Percentiles rank a stretch among this genome's conserved stretches.
phyloP scores from a whole-genome alignment of 1,140 invertebrate species.

The Acromyrmex charruanus region DNA sequence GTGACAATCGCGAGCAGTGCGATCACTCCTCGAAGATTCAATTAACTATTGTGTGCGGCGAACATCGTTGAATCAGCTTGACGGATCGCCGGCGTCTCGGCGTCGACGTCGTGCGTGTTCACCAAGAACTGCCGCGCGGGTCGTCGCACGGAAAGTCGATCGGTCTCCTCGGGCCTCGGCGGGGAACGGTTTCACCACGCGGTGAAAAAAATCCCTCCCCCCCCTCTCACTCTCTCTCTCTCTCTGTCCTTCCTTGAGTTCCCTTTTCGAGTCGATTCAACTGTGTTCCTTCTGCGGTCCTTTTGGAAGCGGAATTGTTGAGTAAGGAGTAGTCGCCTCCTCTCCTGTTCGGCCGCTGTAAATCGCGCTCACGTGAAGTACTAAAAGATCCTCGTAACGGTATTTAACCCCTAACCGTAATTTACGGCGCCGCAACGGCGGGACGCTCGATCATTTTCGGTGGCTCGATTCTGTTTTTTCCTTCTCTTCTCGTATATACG shows the following conservation, averaged over 20 bases:
- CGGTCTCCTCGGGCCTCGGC: constrained; percentile 23
- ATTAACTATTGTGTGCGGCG: constrained; percentile 41
- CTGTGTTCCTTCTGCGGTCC: constrained; percentile 30
- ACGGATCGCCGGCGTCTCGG: constrained; percentile 41
- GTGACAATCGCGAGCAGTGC: constrained; percentile 21
- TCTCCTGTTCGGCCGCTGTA: constrained; percentile 2
- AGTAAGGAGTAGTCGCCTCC: not conserved
- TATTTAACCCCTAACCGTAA: constrained; percentile 61
- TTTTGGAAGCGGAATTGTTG: constrained; percentile 42
- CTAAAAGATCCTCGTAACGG: constrained; percentile 51
- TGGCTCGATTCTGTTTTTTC: constrained; percentile 23
- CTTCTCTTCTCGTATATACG: not conserved
- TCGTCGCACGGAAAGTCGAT: constrained; percentile 75
- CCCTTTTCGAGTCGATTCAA: constrained; percentile 60
- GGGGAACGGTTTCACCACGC: constrained; percentile 70
- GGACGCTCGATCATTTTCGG: constrained; percentile 48
- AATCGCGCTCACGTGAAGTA: constrained; percentile 49
- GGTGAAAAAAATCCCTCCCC: constrained; percentile 63
- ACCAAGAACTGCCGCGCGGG: constrained; percentile 25
- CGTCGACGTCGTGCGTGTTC: constrained; percentile 6
- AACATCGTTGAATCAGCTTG: constrained; percentile 21
- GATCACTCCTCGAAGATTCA: constrained; percentile 39
- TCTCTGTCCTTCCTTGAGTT: constrained; percentile 29
- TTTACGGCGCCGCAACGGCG: constrained; percentile 47
- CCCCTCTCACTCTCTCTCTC: constrained; percentile 24